Conservation (phyloP, 2,113 vertebrate species). For the Salvator merianae region DNA sequence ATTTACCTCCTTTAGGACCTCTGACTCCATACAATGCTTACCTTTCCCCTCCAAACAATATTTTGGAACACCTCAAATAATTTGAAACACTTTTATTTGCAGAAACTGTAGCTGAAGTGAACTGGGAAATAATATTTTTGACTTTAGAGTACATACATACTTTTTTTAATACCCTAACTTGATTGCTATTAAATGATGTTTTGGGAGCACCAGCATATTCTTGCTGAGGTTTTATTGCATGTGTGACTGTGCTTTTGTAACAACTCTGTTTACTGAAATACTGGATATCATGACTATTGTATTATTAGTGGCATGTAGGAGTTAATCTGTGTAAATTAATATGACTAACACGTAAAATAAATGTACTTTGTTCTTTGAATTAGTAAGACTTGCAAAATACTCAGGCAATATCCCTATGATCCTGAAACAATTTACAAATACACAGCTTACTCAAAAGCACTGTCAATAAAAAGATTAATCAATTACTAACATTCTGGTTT, state of each 20-base stretch:
- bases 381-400: constrained; percentile 42
- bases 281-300: no score
- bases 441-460: background rate
- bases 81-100: background rate
- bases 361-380: constrained; percentile 48
- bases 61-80: background rate
- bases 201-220: background rate
- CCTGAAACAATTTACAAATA: background rate
- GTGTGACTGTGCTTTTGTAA: background rate
- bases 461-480: constrained; percentile 36
- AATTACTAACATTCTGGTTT: constrained; percentile 52
- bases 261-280: background rate
- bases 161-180: no score
- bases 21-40: no score
- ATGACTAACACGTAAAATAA: constrained; percentile 18
- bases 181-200: background rate
- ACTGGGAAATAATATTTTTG: background rate
- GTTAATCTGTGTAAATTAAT: background rate
- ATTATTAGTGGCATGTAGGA: no score
- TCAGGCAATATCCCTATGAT: constrained; percentile 13
- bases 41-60: no score
- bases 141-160: background rate
- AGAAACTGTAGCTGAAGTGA: background rate
- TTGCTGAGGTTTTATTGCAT: background rate
- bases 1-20: background rate